Percentiles rank a stretch among this genome's conserved stretches.
phyloP scores from a whole-genome alignment of 37 sponge, comb jelly and placozoan genomes.

The Ephydatia muelleri region DNA sequence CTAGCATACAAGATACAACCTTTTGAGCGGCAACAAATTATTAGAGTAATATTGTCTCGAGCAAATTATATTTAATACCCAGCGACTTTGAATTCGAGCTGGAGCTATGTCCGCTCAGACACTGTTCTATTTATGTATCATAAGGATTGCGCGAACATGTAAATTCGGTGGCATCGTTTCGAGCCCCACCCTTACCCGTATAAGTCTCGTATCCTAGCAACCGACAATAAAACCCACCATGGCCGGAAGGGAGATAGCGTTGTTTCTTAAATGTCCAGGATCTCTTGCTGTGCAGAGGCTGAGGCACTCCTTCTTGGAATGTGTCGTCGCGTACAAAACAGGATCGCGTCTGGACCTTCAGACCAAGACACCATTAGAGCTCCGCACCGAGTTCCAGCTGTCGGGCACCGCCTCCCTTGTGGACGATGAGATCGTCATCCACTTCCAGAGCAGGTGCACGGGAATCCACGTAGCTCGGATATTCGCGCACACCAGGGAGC shows the following conservation, averaged over 20 bases:
- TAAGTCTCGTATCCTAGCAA: too few species aligned
- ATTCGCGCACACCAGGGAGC: conserved; percentile 52
- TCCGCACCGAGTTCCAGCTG: conserved; percentile 43
- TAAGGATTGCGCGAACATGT: too few species aligned
- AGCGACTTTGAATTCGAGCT: too few species aligned
- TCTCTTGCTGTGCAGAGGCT: conserved; percentile 29
- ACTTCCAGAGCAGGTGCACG: conserved; percentile 40
- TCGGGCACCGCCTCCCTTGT: conserved; percentile 32
- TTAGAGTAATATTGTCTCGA: too few species aligned
- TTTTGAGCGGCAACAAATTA: too few species aligned
- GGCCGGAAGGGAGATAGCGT: conserved; percentile 34
- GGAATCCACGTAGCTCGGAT: conserved; percentile 62
- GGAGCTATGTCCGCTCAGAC: too few species aligned
- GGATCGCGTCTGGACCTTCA: conserved; percentile 26
- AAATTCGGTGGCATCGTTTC: too few species aligned
- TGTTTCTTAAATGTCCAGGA: conserved; percentile 55
- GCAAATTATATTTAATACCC: too few species aligned
- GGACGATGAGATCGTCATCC: conserved; percentile 49
- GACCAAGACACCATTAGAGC: conserved; percentile 6
- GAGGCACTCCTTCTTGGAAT: conserved; percentile 46
- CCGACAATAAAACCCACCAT: background rate
- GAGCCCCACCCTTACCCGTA: too few species aligned
- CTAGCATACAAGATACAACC: too few species aligned
- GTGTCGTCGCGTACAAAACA: conserved; percentile 58
- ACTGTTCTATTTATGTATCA: too few species aligned